These are phyloP conservation scores for Cerastis leucographa DNA, from an alignment of 2,888 invertebrate genomes.

Conservation along the genomic window DNA sequence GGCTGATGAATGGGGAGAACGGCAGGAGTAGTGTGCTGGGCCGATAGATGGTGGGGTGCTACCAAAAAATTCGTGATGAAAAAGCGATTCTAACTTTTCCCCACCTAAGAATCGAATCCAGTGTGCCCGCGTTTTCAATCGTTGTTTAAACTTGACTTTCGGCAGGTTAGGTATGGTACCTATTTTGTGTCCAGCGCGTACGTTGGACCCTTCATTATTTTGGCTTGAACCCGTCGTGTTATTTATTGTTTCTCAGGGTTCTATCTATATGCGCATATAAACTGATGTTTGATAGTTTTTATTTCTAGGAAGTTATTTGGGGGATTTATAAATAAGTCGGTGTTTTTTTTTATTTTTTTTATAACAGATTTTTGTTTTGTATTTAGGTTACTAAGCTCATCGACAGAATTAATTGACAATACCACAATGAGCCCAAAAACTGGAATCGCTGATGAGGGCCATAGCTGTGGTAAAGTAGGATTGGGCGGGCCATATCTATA, in stretches of 20 bases:
- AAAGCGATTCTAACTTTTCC: not conserved
- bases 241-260: slow-evolving; percentile 36
- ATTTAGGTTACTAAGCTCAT: not conserved
- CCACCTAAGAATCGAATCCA: not conserved
- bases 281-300: slow-evolving; percentile 19
- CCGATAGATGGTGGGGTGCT: not conserved
- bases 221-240: slow-evolving; percentile 13
- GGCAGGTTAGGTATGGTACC: not conserved
- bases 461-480: too few relatives aligned
- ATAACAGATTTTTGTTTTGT: not conserved
- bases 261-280: slow-evolving; percentile 44
- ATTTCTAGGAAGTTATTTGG: not conserved
- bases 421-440: too few relatives aligned
- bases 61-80: not conserved
- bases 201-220: slow-evolving; percentile 46
- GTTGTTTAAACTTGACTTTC: not conserved
- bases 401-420: too few relatives aligned
- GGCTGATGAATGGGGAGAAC: too few relatives aligned
- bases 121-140: not conserved
- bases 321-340: not conserved
- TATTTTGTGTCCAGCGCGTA: not conserved
- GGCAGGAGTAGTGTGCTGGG: too few relatives aligned
- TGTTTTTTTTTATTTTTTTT: not conserved
- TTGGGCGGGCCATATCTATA: too few relatives aligned
- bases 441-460: too few relatives aligned